Base-by-base conservation (phyloP, 2,113 vertebrate genomes). In the Pteruthius melanotis region DNA sequence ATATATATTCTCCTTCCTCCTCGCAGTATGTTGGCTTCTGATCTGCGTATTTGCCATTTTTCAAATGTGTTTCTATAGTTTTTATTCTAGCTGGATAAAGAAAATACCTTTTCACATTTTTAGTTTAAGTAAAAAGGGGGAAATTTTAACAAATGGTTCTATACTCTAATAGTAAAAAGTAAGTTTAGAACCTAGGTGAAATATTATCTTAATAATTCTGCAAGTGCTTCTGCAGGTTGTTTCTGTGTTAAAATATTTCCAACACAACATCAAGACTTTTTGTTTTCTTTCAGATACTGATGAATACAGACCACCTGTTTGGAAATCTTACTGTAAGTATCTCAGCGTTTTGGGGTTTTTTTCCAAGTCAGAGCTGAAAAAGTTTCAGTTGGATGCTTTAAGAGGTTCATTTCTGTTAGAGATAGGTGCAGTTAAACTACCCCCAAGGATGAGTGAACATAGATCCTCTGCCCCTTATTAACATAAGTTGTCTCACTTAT, bases 291-390 rank as follows among this genome's bases (percentile, higher is more conserved):
- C 97, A 99, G 99, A 99, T 98, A 98, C 98, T 89, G 98, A 99
- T 98, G 99, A 99, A 97, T 99, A 98, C 95, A 98, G 98, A 97
- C 99, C 99, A 91, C 98, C 98, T 80, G 98, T 99, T 95, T 99
- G 99, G 99, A 99, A 99, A 96, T 99, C 99, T 79, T 99, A 99
- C 82, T 97, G 98, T 99, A 97, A 99, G 98, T 99, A 98, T 93
- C 57, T 78, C 78, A 61, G 12, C 10, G 2, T 56, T 63, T 50
- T 17, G 44, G 33, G 9, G 0, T 5, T 39, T 44, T 80, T 53
- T 64, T 3, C 30, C 33, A 39, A 68, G 45, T 75, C 16, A 37
- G 33, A 44, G 42, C 52, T 65, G 27, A 54, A 83, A 88, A 90
- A 21, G 23, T 93, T 71, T 95, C 21, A 44, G 28, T 20, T 90